A percentile compares a stretch with the other conserved stretches of the same genome.
phyloP scores from a whole-genome alignment of 2,888 invertebrate species.

The Helleia helle region DNA sequence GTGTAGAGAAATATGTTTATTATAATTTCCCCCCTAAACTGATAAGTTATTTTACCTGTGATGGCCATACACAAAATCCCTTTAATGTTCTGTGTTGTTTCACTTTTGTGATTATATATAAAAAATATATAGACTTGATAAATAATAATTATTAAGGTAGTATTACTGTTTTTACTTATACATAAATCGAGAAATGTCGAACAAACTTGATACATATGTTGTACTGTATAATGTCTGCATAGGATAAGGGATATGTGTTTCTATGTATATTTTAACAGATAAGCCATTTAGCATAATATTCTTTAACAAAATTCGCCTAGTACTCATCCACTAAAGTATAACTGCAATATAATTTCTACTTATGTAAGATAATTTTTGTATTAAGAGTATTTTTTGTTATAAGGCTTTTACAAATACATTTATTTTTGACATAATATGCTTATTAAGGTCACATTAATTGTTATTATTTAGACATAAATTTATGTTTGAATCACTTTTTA shows the following conservation, averaged over 20 bases:
- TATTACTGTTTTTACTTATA: conserved; percentile 15
- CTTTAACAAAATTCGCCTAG: conserved; percentile 18
- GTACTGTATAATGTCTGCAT: conserved; percentile 15
- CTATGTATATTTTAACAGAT: conserved; percentile 21
- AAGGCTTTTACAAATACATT: conserved; percentile 30
- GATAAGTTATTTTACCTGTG: conserved; percentile 17
- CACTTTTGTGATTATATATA: conserved; percentile 16
- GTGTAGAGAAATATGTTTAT: conserved; percentile 34
- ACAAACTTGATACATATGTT: conserved; percentile 12
- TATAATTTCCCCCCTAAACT: conserved; percentile 13
- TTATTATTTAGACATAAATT: conserved; percentile 51
- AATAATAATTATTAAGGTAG: conserved; percentile 9
- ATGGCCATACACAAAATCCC: conserved; percentile 15
- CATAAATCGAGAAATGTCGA: conserved; percentile 14
- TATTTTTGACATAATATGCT: conserved; percentile 21
- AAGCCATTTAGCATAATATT: conserved; percentile 19
- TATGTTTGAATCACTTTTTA: conserved; percentile 44
- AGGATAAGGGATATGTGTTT: conserved; percentile 16
- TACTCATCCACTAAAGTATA: conserved; percentile 21
- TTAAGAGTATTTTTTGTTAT: conserved; percentile 17
- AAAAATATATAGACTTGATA: conserved; percentile 11
- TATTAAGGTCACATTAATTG: conserved; percentile 31
- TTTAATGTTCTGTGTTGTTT: conserved; percentile 15
- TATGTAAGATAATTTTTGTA: conserved; percentile 13
- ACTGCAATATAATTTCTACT: conserved; percentile 23